Base-by-base conservation (phyloP, 2,888 invertebrate species). In the Chromoteleia sp. region DNA sequence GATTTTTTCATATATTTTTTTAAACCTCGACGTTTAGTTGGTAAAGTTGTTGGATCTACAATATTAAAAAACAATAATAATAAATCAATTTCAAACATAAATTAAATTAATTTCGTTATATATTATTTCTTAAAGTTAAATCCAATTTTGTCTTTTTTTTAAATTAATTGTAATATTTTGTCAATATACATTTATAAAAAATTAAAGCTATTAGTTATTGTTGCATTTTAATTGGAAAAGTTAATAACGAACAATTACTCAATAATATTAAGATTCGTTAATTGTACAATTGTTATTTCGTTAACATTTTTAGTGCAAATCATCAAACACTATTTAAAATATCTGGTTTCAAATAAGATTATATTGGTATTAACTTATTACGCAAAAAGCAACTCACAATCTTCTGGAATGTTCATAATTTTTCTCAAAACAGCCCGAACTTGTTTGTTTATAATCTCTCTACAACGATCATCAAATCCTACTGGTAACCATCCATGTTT, bases 401-500 rank as follows among this genome's bases (percentile, higher is more conserved):
- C 89, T 74, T 89, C 91, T 2, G 91, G 92, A 80, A 92, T 90
- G 79, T 83, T 90, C 87, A 92, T 88, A 61, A 88, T 86, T 68
- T 91, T 92, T 58, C 92, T 89, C 17, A 93, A 86, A 17, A 93
- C 91, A 1, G 93, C 92, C 67, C 94, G 94, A 39, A 95, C 94
- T 85, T 94, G 94, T 84, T 93, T 93, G 86, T 94, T 95, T 63
- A 96, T 94, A 83, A 96, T 95, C 91, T 96, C 95, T 50, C 97
- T 93, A 78, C 96, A 95, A 65, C 94, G 93, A 59, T 94, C 94
- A 83, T 95, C 94, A 41, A 96, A 94, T 76, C 94, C 94, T 5
- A 93, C 92, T 0, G 96, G 95, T 73, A 97, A 92, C 97, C 97
- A 97, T 15, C 97, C 97, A 73, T 94, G 94, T 90, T 94, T 94